phyloP scores from a whole-genome alignment of 2,797 vertebrate genomes.

The Sebastes hubbsi region DNA sequence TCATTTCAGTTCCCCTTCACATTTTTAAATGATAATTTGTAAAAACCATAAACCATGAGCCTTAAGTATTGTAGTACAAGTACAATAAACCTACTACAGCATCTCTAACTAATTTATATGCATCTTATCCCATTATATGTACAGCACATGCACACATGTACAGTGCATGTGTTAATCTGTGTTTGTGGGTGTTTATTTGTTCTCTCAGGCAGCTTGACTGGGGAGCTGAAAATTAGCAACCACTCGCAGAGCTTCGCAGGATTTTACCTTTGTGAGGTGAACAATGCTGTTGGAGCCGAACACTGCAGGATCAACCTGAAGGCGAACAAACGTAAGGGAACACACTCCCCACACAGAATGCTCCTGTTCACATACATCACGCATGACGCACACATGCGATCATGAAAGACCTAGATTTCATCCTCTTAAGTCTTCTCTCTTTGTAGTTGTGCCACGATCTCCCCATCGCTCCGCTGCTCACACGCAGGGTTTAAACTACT shows the following conservation, averaged over 20 bases:
- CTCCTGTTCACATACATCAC: background rate
- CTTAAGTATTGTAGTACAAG: background rate
- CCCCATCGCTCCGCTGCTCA: slow-evolving; percentile 20
- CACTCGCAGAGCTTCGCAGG: slow-evolving; percentile 80
- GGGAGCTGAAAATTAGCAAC: slow-evolving; percentile 85
- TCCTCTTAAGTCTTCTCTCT: slow-evolving; percentile 31
- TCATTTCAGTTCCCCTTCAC: background rate
- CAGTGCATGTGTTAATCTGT: background rate
- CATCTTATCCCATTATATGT: background rate
- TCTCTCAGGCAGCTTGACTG: slow-evolving; percentile 78
- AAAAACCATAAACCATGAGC: background rate
- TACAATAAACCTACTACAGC: background rate
- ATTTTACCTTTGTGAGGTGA: slow-evolving; percentile 87
- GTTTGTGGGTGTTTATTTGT: slow-evolving; percentile 7
- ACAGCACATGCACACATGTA: background rate
- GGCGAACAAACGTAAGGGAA: slow-evolving; percentile 71
- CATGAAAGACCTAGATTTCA: slow-evolving; percentile 18
- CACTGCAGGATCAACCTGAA: slow-evolving; percentile 79
- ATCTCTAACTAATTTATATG: background rate
- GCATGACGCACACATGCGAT: background rate
- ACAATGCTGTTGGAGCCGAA: slow-evolving; percentile 86
- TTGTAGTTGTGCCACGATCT: slow-evolving; percentile 34
- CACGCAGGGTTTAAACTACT: background rate
- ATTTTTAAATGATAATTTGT: background rate
- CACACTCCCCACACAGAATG: background rate